Evolutionary conservation across 1,140 invertebrate genomes (phyloP), one percentile per base, ranked within the genome.

Genomic region (Odontomachus brunneus): DNA sequence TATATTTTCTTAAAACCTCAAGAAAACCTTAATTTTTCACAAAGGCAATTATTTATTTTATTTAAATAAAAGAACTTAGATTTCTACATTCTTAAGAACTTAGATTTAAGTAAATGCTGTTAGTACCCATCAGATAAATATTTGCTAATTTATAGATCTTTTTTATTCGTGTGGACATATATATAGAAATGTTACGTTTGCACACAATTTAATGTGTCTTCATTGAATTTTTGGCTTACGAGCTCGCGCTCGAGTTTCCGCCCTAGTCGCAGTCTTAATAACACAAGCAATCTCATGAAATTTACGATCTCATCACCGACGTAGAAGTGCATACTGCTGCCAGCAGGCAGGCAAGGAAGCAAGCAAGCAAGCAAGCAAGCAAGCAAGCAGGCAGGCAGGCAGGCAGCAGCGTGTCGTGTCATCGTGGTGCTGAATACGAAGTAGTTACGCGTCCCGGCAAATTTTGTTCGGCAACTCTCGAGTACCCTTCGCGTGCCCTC

Each of bases 241-340:
- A 48, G 33, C 49, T 44, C 24, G 24, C 59, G 22, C 24, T 3
- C 22, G 17, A 15, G 11, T 3, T 11, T 26, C 29, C 14, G 26
- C 26, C 19, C 19, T 76, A 76, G 33, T 76, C 48, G 38, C 65
- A n/a, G 19, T 38, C 48, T 76, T 66, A 76, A 76, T 76, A 66
- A 66, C 49, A 53, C 29, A 19, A 38, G 62, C 48, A 66, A 76
- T 76, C 49, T 66, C 49, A 53, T 19, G 19, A 76, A 76, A 76
- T 76, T 76, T 76, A 66, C 62, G 60, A 44, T 51, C 48, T 7
- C 26, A 76, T 38, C 62, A 38, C 7, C 62, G 29, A 66, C 48
- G n/a, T 33, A 24, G 15, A 55, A 53, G 15, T 24, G 60, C 49
- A 49, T 22, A 74, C 12, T 26, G 71, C 33, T 73, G 73, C 60